Conservation (phyloP, 1,140 invertebrate species). For the Orchestia grillus region DNA sequence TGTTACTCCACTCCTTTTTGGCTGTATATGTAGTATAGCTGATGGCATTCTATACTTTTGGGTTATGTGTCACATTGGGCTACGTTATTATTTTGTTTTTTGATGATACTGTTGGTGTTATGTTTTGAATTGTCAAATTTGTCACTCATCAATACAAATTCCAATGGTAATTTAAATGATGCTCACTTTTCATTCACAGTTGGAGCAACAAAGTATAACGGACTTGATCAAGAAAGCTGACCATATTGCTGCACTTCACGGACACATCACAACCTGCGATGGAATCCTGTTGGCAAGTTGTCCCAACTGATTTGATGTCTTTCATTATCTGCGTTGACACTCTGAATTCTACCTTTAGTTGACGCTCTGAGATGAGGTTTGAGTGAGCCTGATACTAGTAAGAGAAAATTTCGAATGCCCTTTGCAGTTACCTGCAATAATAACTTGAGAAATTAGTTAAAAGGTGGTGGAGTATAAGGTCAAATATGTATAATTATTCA, state of each 20-base stretch:
- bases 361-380: neutral
- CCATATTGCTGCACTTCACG: neutral
- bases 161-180: neutral
- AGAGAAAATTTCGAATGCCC: neutral
- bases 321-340: neutral
- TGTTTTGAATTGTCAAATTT: too few relatives aligned
- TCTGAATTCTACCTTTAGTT: neutral
- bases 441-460: neutral
- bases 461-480: neutral
- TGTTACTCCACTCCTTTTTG: too few relatives aligned
- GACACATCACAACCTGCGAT: conserved; percentile 34
- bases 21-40: too few relatives aligned
- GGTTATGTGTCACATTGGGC: too few relatives aligned
- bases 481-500: neutral
- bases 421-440: neutral
- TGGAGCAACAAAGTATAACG: conserved; percentile 36
- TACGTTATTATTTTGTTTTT: too few relatives aligned
- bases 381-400: neutral
- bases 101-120: too few relatives aligned
- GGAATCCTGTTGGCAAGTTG: neutral
- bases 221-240: conserved; percentile 35
- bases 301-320: neutral
- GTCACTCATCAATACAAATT: too few relatives aligned
- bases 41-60: too few relatives aligned
- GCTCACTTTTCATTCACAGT: neutral